Conservation (phyloP, 2,888 invertebrate genomes). For the Drosophila sordidapex region DNA sequence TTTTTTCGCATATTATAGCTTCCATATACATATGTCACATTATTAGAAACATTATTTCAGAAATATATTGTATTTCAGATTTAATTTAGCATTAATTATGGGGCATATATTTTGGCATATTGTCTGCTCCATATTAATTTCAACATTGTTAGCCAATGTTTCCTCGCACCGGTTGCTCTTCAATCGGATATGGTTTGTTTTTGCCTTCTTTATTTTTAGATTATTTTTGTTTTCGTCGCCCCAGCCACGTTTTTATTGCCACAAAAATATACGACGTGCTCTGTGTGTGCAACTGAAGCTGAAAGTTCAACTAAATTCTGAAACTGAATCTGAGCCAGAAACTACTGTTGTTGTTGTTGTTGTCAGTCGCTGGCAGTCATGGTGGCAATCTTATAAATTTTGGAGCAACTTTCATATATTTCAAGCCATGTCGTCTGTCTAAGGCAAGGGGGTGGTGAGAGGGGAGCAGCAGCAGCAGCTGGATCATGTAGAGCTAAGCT, state of each 20-base stretch:
- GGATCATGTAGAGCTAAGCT: constrained; percentile 12
- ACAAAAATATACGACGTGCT: constrained; percentile 61
- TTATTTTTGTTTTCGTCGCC: constrained; percentile 3
- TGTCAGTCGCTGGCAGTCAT: constrained; percentile 30
- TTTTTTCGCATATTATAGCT: background rate
- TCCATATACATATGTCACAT: background rate
- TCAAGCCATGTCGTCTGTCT: constrained; percentile 28
- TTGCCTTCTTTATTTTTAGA: constrained; percentile 20
- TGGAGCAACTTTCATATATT: constrained; percentile 80
- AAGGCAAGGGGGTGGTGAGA: background rate
- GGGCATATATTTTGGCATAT: background rate
- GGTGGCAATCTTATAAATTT: constrained; percentile 71
- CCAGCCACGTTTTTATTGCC: constrained; percentile 73
- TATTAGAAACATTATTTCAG: background rate
- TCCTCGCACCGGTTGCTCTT: constrained; percentile 46
- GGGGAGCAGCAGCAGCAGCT: background rate
- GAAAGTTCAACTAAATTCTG: constrained; percentile 31
- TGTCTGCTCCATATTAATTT: background rate
- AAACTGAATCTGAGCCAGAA: constrained; percentile 31
- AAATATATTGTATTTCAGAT: background rate
- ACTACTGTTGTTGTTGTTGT: constrained; percentile 14
- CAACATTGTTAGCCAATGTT: constrained; percentile 32
- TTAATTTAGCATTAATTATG: background rate
- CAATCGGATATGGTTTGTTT: constrained; percentile 76
- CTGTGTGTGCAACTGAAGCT: constrained; percentile 56